Conservation (phyloP, 2,113 vertebrate genomes). For the Coracopsis vasa region DNA sequence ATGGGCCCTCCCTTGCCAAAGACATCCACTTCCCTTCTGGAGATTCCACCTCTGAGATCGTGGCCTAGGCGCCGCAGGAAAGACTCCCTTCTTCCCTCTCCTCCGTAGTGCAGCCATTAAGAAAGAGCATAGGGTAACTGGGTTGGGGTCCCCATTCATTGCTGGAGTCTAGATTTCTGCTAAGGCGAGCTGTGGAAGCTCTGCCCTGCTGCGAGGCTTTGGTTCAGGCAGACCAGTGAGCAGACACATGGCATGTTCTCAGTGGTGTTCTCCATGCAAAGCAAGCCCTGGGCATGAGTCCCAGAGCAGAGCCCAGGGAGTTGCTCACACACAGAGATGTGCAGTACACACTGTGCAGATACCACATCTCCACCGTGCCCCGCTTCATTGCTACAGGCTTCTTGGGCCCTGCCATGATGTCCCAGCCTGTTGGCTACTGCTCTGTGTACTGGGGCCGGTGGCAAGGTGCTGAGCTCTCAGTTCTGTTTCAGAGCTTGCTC, state of each 20-base stretch:
- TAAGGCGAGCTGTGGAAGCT: background rate
- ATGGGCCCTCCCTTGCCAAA: conserved; percentile 85
- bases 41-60: conserved; percentile 87
- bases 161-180: background rate
- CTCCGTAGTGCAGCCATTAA: background rate
- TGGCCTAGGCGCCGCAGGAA: background rate
- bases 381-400: too few species aligned
- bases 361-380: too few species aligned
- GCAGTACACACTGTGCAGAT: background rate
- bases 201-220: background rate
- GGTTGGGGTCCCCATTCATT: background rate
- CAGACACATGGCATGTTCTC: rapidly evolving
- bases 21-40: conserved; percentile 88
- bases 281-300: background rate
- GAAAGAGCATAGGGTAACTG: background rate
- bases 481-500: background rate
- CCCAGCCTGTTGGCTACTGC: background rate
- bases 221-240: background rate
- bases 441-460: too few species aligned
- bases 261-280: background rate
- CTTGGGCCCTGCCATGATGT: background rate
- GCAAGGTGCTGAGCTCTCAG: background rate
- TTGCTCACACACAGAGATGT: background rate
- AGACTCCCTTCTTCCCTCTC: background rate
- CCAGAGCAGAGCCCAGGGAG: background rate